Base-by-base conservation (phyloP, 2,888 invertebrate genomes). In the Peribatodes rhomboidaria region DNA sequence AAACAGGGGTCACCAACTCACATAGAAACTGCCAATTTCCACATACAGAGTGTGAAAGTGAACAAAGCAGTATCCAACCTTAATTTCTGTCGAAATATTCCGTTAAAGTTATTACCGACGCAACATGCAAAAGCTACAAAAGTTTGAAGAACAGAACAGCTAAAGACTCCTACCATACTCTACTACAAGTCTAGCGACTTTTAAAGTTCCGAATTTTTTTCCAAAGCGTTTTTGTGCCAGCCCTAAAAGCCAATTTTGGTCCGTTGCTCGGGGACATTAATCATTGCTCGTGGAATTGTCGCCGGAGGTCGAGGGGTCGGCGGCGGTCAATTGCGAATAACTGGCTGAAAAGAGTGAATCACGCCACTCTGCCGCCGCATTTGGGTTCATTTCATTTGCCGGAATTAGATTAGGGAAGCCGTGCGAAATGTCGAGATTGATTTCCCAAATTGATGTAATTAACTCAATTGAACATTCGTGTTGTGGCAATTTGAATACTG, bases 231-330 rank as follows among this genome's bases (percentile, higher is more conserved):
- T 10, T 47, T 0, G 14, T 31, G 42, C 14, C 65, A 67, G n/a
- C 63, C 60, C 65, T 65, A 57, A 27, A 47, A 13, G 10, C 18
- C 41, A 58, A 54, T 72, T 72, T 70, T 66, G 56, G 61, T 69
- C 61, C 65, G 61, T 70, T 62, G 27, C 27, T 27, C 6, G 55
- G 44, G 61, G 54, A 50, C 61, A 77, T 80, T 74, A 79, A 76
- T 79, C 76, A 79, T 75, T 67, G 49, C 50, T 44, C 61, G 70
- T 66, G 71, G 69, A 68, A 65, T 66, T 69, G 74, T 65, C 68
- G 50, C 18, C 65, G 65, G 57, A 66, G 80, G 76, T 78, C 79
- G 71, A n/a, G 57, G 52, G 80, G 72, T 80, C 77, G 73, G 37
- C 54, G 14, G 50, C 56, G 75, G 77, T 77, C 78, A 82, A 81